Percentiles rank a stretch among this genome's conserved stretches.
These are phyloP conservation scores for Zhuqinia jingwanae DNA, from an alignment of 2,888 invertebrate species.

Conservation along the genomic window DNA sequence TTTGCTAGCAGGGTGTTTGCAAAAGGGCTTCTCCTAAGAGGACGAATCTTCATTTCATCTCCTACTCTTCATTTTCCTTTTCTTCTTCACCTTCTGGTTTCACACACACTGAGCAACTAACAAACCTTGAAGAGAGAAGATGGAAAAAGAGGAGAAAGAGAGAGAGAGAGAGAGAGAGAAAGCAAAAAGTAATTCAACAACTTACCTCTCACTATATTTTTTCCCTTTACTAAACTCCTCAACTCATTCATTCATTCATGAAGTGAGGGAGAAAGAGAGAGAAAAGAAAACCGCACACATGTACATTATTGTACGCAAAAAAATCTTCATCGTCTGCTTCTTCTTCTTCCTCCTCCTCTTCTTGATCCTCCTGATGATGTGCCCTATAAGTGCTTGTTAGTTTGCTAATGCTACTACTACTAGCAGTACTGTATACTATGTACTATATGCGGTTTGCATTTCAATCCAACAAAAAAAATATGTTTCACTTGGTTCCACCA, in stretches of 20 bases:
- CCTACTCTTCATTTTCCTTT: too few relatives aligned
- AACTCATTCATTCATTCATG: conserved; percentile 40
- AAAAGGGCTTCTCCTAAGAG: not conserved
- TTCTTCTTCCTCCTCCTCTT: not conserved
- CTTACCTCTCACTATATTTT: conserved; percentile 28
- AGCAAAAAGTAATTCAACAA: conserved; percentile 30
- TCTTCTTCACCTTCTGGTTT: conserved; percentile 35
- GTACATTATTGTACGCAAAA: conserved; percentile 23
- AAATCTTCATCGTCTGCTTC: conserved; percentile 28
- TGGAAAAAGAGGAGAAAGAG: not conserved
- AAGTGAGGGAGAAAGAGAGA: not conserved
- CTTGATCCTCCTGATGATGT: too few relatives aligned
- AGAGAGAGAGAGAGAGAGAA: conserved; percentile 5
- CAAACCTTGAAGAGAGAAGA: conserved; percentile 41
- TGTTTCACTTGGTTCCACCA: not conserved
- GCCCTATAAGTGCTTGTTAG: not conserved
- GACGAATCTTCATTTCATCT: conserved; percentile 38
- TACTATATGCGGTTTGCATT: too few relatives aligned
- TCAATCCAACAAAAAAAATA: too few relatives aligned
- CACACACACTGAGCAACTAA: conserved; percentile 43
- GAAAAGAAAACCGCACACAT: conserved; percentile 9
- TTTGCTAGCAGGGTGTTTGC: too few relatives aligned
- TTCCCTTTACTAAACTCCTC: not conserved
- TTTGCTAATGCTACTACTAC: not conserved
- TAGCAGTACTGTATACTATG: too few relatives aligned